These are phyloP conservation scores for Enteromius mattozi DNA, from an alignment of 2,797 vertebrate genomes.

Conservation along the genomic window DNA sequence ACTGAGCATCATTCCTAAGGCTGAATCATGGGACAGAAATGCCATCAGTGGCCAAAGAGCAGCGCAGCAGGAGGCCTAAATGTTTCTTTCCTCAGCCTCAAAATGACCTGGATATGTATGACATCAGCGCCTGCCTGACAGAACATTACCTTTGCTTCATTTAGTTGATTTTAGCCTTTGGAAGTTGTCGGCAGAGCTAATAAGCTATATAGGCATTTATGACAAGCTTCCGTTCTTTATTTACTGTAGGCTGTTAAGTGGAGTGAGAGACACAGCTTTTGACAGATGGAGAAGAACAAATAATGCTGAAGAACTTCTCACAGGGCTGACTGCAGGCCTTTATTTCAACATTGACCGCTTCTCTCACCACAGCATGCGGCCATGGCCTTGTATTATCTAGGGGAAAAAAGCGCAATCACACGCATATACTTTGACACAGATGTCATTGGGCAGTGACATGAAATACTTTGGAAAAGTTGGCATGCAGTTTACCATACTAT, in stretches of 20 bases:
- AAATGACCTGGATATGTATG: conserved; percentile 68
- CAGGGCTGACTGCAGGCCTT: conserved; percentile 71
- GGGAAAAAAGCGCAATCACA: conserved; percentile 67
- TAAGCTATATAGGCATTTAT: conserved; percentile 76
- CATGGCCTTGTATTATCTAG: conserved; percentile 64
- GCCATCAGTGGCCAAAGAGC: conserved; percentile 40
- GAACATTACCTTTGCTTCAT: conserved; percentile 70
- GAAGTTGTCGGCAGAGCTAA: conserved; percentile 72
- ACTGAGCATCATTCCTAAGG: conserved; percentile 28
- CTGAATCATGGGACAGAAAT: conserved; percentile 49
- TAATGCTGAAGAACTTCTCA: conserved; percentile 66
- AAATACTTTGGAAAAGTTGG: conserved; percentile 6
- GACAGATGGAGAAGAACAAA: conserved; percentile 74
- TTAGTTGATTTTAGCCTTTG: conserved; percentile 72
- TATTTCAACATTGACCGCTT: conserved; percentile 70
- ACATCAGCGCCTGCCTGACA: conserved; percentile 61
- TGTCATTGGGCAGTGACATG: conserved; percentile 14
- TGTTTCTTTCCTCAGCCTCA: conserved; percentile 42
- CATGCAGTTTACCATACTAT: background rate
- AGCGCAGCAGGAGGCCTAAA: conserved; percentile 32
- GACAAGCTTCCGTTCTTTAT: conserved; percentile 69
- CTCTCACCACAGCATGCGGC: conserved; percentile 66
- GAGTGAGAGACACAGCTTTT: conserved; percentile 73
- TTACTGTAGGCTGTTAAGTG: conserved; percentile 72
- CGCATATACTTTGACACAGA: conserved; percentile 22